A percentile compares a stretch with the other conserved stretches of the same genome.
phyloP scores from a whole-genome alignment of 1,140 invertebrate genomes.

The Drosophila yakuba region DNA sequence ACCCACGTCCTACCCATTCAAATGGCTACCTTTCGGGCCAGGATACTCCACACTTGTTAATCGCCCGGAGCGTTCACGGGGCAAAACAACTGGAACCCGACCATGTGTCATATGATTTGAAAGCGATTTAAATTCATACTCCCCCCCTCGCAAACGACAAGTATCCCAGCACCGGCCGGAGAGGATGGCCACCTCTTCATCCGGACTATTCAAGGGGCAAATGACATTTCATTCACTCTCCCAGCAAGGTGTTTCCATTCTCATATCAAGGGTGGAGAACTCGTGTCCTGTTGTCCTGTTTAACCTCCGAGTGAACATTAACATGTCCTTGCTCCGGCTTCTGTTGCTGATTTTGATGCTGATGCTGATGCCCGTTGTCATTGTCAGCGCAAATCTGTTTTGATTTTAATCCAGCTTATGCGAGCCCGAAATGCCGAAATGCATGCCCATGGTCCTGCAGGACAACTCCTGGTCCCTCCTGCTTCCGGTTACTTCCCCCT shows the following conservation, averaged over 20 bases:
- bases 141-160: not conserved
- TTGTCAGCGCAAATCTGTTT: slow-evolving; percentile 55
- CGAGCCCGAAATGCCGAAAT: slow-evolving; percentile 38
- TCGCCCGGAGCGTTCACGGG: slow-evolving; percentile 37
- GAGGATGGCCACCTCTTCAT: slow-evolving; percentile 2
- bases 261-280: slow-evolving; percentile 27
- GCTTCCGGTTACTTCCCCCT: slow-evolving; percentile 7
- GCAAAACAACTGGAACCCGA: slow-evolving; percentile 20
- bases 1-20: slow-evolving; percentile 1
- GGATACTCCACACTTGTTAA: slow-evolving; percentile 44
- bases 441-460: slow-evolving; percentile 47
- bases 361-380: slow-evolving; percentile 31
- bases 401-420: slow-evolving; percentile 56
- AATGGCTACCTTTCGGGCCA: not conserved
- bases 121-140: slow-evolving; percentile 48
- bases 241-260: slow-evolving; percentile 47
- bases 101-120: slow-evolving; percentile 40
- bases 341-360: not conserved
- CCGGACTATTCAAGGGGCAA: slow-evolving; percentile 17
- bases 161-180: slow-evolving; percentile 5
- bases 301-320: slow-evolving; percentile 51
- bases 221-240: slow-evolving; percentile 48
- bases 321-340: slow-evolving; percentile 26
- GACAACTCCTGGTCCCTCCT: not conserved
- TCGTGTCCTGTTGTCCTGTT: slow-evolving; percentile 44